phyloP scores from a whole-genome alignment of 2,888 invertebrate species.

The Thymelicus acteon region DNA sequence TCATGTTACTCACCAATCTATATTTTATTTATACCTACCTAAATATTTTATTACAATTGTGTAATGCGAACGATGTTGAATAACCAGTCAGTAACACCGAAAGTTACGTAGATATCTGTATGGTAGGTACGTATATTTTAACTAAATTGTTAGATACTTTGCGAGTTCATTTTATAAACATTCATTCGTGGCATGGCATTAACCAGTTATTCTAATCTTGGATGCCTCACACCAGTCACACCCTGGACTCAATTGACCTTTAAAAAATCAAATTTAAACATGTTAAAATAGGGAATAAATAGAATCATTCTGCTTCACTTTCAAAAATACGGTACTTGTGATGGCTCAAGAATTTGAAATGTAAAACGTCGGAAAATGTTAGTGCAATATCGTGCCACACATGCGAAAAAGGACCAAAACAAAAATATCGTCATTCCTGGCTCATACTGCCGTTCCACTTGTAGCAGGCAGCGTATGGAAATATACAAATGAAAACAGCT shows the following conservation, averaged over 20 bases:
- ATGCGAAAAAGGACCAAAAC: constrained; percentile 18
- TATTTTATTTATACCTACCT: constrained; percentile 14
- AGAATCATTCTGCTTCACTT: background rate
- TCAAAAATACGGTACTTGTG: background rate
- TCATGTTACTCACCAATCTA: background rate
- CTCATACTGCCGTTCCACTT: constrained; percentile 8
- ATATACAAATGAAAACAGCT: constrained; percentile 30
- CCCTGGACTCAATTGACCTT: too few species aligned
- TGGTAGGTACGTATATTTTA: too few species aligned
- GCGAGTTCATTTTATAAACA: too few species aligned
- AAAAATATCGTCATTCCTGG: constrained; percentile 22
- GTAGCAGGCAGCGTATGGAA: constrained; percentile 18
- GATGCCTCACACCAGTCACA: too few species aligned
- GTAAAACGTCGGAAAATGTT: constrained; percentile 18
- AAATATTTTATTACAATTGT: constrained; percentile 29
- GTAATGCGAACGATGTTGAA: constrained; percentile 46
- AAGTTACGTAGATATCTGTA: background rate
- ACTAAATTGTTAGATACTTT: too few species aligned
- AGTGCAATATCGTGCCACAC: constrained; percentile 12
- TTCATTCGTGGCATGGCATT: too few species aligned
- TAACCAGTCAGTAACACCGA: constrained; percentile 6
- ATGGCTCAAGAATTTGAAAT: constrained; percentile 14
- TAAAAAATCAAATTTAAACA: too few species aligned
- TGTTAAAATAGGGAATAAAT: too few species aligned
- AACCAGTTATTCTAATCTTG: too few species aligned